Conservation (phyloP, 2,888 invertebrate genomes). For the Pterobdella sp. region DNA sequence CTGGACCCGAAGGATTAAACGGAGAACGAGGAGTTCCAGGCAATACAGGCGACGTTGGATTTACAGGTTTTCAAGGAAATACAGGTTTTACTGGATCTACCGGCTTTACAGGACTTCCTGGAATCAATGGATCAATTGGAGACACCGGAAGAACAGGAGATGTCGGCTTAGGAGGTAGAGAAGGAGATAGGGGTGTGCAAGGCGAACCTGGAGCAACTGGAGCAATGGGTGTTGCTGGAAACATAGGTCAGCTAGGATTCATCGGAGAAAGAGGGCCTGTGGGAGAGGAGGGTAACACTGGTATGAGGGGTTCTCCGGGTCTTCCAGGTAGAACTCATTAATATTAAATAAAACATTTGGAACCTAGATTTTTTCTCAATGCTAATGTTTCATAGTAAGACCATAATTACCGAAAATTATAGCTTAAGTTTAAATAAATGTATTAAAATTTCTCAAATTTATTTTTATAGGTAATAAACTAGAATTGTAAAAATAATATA, state of each 20-base stretch:
- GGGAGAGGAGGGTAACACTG: conserved; percentile 33
- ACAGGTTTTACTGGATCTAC: conserved; percentile 32
- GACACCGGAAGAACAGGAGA: conserved; percentile 31
- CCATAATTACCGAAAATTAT: too few relatives aligned
- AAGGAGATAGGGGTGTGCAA: conserved; percentile 31
- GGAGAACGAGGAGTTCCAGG: conserved; percentile 34
- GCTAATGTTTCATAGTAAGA: too few relatives aligned
- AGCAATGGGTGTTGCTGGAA: conserved; percentile 18
- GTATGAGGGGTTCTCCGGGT: conserved; percentile 27
- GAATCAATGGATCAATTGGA: conserved; percentile 26
- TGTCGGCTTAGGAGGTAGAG: conserved; percentile 32
- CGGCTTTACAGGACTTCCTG: conserved; percentile 31
- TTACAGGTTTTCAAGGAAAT: conserved; percentile 30
- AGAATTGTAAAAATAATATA: too few relatives aligned
- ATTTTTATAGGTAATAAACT: too few relatives aligned
- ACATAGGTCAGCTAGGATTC: background rate
- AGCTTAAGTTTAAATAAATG: too few relatives aligned
- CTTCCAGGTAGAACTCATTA: conserved; percentile 25
- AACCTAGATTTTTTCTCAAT: too few relatives aligned
- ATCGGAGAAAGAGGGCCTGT: conserved; percentile 26
- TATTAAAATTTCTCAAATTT: too few relatives aligned
- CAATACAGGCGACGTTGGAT: conserved; percentile 29
- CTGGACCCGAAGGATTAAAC: conserved; percentile 31
- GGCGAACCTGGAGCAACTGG: conserved; percentile 27
- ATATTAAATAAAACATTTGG: too few relatives aligned